Evolutionary conservation across 2,888 invertebrate genomes (phyloP), one percentile per base, ranked within the genome.

Genomic region (Pristionchus arcanus): DNA sequence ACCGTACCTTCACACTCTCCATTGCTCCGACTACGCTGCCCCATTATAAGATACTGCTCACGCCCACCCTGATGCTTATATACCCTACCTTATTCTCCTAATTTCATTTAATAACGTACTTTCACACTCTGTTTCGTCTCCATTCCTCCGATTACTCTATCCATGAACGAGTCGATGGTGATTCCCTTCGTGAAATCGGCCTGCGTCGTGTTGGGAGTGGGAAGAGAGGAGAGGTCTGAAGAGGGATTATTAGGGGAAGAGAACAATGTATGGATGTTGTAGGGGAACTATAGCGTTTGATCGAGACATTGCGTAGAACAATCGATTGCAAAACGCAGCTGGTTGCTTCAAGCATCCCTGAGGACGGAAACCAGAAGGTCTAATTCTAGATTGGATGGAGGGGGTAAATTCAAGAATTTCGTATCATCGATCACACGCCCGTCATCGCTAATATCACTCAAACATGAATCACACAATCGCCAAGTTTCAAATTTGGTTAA

Each of bases 101-200:
- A 2, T 21, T 37, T 49, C 53, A n/a, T n/a, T n/a, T n/a, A n/a
- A n/a, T n/a, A n/a, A n/a, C 28, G 37, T 85, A 93, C 91, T 84
- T 94, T 94, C 31, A 92, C 91, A 85, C 92, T 92, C 37, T 93
- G 92, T 42, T 90, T 88, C 25, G 91, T 91, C 53, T 94, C 94
- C 77, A 94, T 74, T 53, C 91, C 90, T 49, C 90, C 91, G 7
- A 94, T 74, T 4, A 92, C 49, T 25, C 85, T 86, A 55, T 92
- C 90, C 21, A 94, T 84, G 21, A 93, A 90, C 25, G 90, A 84
- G 15, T 90, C 90, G 42, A 91, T 37, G 9, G 92, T 91, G 49
- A 92, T 90, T 83, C 91, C 91, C 59, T 37, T 87, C 31, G 89
- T 81, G 77, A 93, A 93, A 59, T 91, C 90, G 87, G 92, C 91